Conservation (phyloP, 35 echinoderm and acorn worm genomes). For the Amphiura filiformis region DNA sequence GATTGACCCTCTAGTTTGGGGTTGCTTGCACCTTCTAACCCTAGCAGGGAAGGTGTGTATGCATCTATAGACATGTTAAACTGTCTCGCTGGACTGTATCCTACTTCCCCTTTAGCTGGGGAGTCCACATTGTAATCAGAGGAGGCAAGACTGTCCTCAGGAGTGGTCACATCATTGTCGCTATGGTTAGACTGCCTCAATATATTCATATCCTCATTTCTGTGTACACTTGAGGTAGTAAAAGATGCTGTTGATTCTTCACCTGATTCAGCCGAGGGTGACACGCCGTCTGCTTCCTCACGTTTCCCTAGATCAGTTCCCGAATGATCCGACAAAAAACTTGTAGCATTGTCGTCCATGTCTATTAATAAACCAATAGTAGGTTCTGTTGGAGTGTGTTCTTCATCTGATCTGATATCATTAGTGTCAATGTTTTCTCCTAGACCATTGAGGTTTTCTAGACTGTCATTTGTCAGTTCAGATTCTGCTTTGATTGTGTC, state of each 20-base stretch:
- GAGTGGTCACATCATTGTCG: not conserved
- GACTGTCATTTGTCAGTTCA: not conserved
- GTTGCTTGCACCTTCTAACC: constrained; percentile 9
- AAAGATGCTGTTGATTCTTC: not conserved
- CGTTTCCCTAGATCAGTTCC: not conserved
- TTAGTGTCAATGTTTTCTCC: not conserved
- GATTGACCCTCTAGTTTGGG: constrained; percentile 29
- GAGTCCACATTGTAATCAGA: not conserved
- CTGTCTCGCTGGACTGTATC: constrained; percentile 17
- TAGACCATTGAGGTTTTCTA: not conserved
- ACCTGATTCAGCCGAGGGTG: not conserved
- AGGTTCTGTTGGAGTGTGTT: constrained; percentile 10
- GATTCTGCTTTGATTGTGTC: not conserved
- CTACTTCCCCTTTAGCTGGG: not conserved
- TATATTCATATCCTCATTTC: not conserved
- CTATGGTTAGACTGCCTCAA: not conserved
- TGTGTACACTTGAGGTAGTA: not conserved
- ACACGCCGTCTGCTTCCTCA: not conserved
- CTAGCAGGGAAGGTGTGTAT: constrained; percentile 45
- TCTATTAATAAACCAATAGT: constrained; percentile 42
- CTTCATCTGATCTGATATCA: not conserved
- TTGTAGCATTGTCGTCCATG: not conserved
- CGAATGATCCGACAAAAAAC: not conserved
- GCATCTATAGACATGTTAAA: constrained; percentile 73
- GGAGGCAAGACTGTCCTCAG: constrained; percentile 17